Conservation (phyloP, 2,888 invertebrate genomes). For the Caenorhabditis doughertyi region DNA sequence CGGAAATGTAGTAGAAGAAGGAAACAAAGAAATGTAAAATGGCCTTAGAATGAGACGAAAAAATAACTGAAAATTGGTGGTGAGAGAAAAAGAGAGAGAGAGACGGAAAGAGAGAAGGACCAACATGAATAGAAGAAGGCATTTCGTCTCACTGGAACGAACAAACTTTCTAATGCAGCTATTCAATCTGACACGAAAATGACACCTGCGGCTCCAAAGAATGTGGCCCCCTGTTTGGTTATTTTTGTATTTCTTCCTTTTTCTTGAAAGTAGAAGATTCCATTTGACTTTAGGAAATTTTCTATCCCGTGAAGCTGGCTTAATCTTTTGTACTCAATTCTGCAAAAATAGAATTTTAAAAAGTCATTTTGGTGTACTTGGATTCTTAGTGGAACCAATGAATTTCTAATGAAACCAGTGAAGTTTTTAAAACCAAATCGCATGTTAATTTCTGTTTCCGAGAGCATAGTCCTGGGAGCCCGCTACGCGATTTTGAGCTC, state of each 20-base stretch:
- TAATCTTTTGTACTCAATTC: no score
- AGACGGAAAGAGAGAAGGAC: slow-evolving; percentile 1
- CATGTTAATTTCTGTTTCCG: no score
- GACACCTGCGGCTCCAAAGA: slow-evolving; percentile 46
- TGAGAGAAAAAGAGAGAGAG: neutral
- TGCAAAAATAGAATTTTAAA: no score
- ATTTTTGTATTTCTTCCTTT: slow-evolving; percentile 12
- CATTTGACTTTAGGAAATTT: no score
- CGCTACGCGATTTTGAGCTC: no score
- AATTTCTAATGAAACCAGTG: no score
- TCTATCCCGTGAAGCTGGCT: no score
- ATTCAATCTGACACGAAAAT: slow-evolving; percentile 50
- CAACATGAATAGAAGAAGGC: slow-evolving; percentile 19
- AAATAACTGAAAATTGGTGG: neutral
- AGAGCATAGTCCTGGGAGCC: no score
- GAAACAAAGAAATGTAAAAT: slow-evolving; percentile 20
- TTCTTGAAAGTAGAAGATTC: no score
- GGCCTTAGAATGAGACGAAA: neutral
- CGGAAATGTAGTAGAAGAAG: slow-evolving; percentile 22
- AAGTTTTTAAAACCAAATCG: no score
- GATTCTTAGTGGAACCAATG: no score
- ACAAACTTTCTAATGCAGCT: slow-evolving; percentile 44
- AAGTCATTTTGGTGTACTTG: no score
- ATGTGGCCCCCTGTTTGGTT: slow-evolving; percentile 9
- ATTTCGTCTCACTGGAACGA: slow-evolving; percentile 18